phyloP scores from a whole-genome alignment of 2,888 invertebrate species.

The Dilophus febrilis region DNA sequence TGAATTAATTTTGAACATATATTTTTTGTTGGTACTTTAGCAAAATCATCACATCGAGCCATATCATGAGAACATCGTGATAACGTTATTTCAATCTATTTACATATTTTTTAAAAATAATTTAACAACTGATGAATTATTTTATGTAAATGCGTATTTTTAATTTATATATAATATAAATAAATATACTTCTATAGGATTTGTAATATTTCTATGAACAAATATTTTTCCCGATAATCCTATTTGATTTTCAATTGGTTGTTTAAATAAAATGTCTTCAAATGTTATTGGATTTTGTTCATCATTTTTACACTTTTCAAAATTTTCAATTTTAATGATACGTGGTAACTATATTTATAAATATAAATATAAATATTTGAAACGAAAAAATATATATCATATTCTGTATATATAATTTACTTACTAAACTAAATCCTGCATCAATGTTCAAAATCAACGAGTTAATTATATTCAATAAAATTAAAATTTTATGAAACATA shows the following conservation, averaged over 20 bases:
- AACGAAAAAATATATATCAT: too few relatives aligned
- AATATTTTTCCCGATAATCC: background rate
- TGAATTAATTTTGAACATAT: constrained; percentile 2
- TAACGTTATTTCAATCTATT: background rate
- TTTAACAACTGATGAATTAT: too few relatives aligned
- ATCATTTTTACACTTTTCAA: background rate
- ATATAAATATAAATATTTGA: too few relatives aligned
- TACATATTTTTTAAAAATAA: too few relatives aligned
- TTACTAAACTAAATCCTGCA: too few relatives aligned
- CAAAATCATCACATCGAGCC: background rate
- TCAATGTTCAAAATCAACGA: too few relatives aligned
- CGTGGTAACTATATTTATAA: background rate
- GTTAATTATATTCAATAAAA: too few relatives aligned
- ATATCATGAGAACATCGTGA: constrained; percentile 3
- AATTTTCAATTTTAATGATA: background rate
- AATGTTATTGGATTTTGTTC: background rate
- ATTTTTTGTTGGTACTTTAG: background rate
- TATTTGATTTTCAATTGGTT: background rate
- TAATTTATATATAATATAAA: too few relatives aligned
- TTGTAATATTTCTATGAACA: background rate
- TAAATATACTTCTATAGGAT: background rate
- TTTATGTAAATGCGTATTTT: too few relatives aligned
- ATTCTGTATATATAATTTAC: too few relatives aligned
- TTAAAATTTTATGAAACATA: too few relatives aligned
- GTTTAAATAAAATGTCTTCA: background rate